These are phyloP conservation scores for Eledone cirrhosa DNA, from an alignment of 2,888 invertebrate species.

Conservation along the genomic window DNA sequence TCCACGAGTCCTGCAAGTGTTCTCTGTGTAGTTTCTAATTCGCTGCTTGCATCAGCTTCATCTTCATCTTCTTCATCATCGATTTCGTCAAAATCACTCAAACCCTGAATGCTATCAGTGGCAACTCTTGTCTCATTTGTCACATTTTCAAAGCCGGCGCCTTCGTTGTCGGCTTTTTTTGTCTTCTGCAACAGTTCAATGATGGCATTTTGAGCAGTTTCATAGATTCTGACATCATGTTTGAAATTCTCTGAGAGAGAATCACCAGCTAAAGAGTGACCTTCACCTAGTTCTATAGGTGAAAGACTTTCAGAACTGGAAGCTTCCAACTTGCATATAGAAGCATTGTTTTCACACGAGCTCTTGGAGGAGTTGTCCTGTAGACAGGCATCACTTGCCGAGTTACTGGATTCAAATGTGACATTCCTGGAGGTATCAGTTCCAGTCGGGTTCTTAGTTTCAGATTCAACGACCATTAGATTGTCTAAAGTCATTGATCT, in stretches of 20 bases:
- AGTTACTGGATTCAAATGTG: slow-evolving; percentile 16
- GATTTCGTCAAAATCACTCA: neutral
- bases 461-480: slow-evolving; percentile 27
- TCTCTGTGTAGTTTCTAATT: no score
- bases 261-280: neutral
- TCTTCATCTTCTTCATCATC: neutral
- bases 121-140: slow-evolving; percentile 17
- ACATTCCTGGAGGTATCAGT: slow-evolving; percentile 26
- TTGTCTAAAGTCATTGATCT: slow-evolving; percentile 25
- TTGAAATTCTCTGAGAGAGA: slow-evolving; percentile 8
- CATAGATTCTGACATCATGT: neutral
- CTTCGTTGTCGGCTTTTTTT: neutral
- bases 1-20: neutral
- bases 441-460: slow-evolving; percentile 16
- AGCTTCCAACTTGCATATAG: no score
- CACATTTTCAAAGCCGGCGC: neutral
- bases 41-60: neutral
- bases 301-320: no score
- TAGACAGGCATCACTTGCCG: slow-evolving; percentile 21
- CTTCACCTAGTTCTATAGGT: no score
- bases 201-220: slow-evolving; percentile 22
- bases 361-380: slow-evolving; percentile 19
- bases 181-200: neutral
- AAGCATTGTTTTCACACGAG: slow-evolving; percentile 18
- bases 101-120: slow-evolving; percentile 20